phyloP scores from a whole-genome alignment of 2,888 invertebrate species.

The Agrochola macilenta region DNA sequence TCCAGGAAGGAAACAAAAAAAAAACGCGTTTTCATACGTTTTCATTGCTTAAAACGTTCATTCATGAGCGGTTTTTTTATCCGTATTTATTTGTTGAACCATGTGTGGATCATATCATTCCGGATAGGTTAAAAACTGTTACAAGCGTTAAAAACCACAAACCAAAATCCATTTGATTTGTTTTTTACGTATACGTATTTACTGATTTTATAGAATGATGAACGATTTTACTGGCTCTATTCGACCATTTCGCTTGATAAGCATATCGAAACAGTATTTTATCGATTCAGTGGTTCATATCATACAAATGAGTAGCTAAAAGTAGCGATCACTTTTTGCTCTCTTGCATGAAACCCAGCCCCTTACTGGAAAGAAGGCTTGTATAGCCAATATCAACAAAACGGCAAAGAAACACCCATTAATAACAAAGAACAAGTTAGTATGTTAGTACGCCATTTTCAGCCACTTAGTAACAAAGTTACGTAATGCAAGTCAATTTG shows the following conservation, averaged over 20 bases:
- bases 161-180: conserved; percentile 31
- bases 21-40: not conserved
- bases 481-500: conserved; percentile 46
- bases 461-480: conserved; percentile 53
- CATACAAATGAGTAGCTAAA: not conserved
- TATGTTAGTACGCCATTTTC: conserved; percentile 45
- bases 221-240: not conserved
- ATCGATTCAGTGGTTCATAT: not conserved
- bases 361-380: not conserved
- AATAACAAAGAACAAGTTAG: conserved; percentile 41
- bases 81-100: not conserved
- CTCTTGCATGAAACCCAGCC: not conserved
- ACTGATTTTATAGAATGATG: conserved; percentile 11
- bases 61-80: conserved; percentile 6
- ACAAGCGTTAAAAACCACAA: conserved; percentile 28
- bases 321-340: not conserved
- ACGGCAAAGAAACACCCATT: conserved; percentile 7
- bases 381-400: not conserved
- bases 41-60: not conserved
- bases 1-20: not conserved
- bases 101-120: conserved; percentile 14
- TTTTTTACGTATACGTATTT: conserved; percentile 9
- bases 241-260: not conserved
- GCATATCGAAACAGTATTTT: not conserved
- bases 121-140: not conserved